Percentiles rank a stretch among this genome's conserved stretches.
Conservation (phyloP, 2,888 invertebrate species). For the Ischnura elegans region DNA sequence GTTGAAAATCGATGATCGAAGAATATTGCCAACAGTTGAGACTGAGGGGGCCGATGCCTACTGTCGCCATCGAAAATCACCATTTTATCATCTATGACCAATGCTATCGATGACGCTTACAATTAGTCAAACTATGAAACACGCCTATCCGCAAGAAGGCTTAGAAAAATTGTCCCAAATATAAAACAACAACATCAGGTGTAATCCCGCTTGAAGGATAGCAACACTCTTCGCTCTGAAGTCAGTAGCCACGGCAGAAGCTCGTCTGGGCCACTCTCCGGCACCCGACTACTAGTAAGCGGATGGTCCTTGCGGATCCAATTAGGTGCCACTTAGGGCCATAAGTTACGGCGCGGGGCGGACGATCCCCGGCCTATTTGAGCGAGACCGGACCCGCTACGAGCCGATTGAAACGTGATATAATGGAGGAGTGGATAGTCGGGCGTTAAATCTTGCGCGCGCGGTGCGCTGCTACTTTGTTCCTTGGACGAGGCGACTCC, state of each 20-base stretch:
- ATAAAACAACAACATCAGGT: not conserved
- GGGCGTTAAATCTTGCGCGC: not conserved
- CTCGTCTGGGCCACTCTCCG: not conserved
- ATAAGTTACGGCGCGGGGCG: conserved; percentile 21
- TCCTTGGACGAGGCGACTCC: not conserved
- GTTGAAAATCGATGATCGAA: too few relatives aligned
- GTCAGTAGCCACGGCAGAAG: not conserved
- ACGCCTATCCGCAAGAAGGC: not conserved
- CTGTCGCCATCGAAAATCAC: too few relatives aligned
- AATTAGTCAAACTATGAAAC: too few relatives aligned
- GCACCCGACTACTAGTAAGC: not conserved
- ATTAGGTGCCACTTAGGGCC: conserved; percentile 33
- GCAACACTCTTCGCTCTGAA: not conserved
- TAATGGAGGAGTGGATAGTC: not conserved
- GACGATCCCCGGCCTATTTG: not conserved
- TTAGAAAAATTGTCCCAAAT: not conserved
- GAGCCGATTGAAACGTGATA: conserved; percentile 18
- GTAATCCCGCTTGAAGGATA: not conserved
- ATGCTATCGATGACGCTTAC: too few relatives aligned
- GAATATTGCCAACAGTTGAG: too few relatives aligned
- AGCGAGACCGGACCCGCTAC: not conserved
- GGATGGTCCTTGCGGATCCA: conserved; percentile 26
- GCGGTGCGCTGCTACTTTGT: not conserved
- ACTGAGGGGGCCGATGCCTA: too few relatives aligned
- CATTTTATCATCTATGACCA: too few relatives aligned